Base-by-base conservation (phyloP, 2,888 invertebrate species). In the Phragmatobia fuliginosa region DNA sequence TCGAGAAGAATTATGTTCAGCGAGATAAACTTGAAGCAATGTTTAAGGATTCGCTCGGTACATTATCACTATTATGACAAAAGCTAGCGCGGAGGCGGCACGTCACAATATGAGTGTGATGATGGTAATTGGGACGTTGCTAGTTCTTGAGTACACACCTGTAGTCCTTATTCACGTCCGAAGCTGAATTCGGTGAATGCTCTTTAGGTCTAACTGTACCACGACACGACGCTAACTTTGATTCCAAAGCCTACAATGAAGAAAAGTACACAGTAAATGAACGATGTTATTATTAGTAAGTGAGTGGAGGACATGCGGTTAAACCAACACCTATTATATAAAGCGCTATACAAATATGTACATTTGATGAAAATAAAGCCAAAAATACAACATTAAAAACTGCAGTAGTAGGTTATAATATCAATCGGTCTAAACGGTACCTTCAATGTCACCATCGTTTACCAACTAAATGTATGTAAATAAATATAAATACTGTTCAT, bases 211-310 rank as follows among this genome's bases (percentile, higher is more conserved):
- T 95, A 94, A 95, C 93, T 71, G 95, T 91, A 93, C 94, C 94
- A 83, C 96, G 95, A 95, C 96, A 96, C 87, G 96, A 96, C 81
- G 96, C 96, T 92, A 97, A 95, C 90, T 96, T 96, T 89, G 96
- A 96, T 95, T 97, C 97, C 95, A 97, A 95, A 87, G 96, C 96
- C 96, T 96, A 95, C 89, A 95, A 95, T 92, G 92, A 93, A 93
- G 92, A 94, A 94, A 94, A 94, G 88, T 92, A 90, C 91, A 92
- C 86, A 87, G 90, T 88, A 87, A 88, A 94, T 94, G 94, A 93
- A 92, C 92, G 92, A 90, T 90, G 92, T 91, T 91, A 89, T 89
- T 91, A 94, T 94, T 95, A 94, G 93, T 94, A 91, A 76, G 87
- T 88, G 92, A 88, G 70, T 75, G 86, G 81, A 84, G 85, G 80